Percentiles rank a stretch among this genome's conserved stretches.
phyloP scores from a whole-genome alignment of 2,797 vertebrate species.

The Acipenser oxyrinchus region DNA sequence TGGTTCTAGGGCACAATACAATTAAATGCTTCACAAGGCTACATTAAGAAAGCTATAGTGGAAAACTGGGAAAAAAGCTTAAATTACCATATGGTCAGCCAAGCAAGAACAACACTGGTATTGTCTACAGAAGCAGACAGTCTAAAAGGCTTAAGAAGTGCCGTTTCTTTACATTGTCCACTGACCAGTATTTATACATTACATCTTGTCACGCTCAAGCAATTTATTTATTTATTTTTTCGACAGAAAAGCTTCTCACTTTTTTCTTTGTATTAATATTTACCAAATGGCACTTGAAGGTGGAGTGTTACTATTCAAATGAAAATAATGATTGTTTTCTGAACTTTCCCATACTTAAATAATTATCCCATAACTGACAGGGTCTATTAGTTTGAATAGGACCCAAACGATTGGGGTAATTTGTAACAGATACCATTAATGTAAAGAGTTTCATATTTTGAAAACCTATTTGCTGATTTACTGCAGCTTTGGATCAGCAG shows the following conservation, averaged over 20 bases:
- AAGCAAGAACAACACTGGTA: constrained; percentile 35
- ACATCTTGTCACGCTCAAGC: constrained; percentile 22
- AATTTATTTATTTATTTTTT: constrained; percentile 21
- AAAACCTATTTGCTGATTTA: neutral
- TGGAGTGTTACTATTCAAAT: constrained; percentile 10
- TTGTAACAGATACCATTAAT: too few relatives aligned
- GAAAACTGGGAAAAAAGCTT: constrained; percentile 24
- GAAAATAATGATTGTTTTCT: constrained; percentile 9
- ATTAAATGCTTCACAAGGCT: constrained; percentile 34
- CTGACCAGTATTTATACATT: constrained; percentile 21
- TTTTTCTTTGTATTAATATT: constrained; percentile 11
- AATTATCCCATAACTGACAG: constrained; percentile 1
- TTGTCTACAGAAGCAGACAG: constrained; percentile 24
- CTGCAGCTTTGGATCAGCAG: neutral
- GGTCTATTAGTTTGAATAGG: neutral
- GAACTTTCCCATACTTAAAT: constrained; percentile 9
- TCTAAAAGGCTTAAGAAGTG: constrained; percentile 30
- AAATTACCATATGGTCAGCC: constrained; percentile 45
- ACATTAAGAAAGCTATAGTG: constrained; percentile 27
- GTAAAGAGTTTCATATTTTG: neutral
- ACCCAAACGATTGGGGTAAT: too few relatives aligned
- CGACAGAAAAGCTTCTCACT: neutral
- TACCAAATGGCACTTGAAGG: constrained; percentile 11
- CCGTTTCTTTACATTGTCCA: constrained; percentile 15
- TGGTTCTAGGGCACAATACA: constrained; percentile 32